Conservation (phyloP, 1,140 invertebrate genomes). For the Homarus americanus region DNA sequence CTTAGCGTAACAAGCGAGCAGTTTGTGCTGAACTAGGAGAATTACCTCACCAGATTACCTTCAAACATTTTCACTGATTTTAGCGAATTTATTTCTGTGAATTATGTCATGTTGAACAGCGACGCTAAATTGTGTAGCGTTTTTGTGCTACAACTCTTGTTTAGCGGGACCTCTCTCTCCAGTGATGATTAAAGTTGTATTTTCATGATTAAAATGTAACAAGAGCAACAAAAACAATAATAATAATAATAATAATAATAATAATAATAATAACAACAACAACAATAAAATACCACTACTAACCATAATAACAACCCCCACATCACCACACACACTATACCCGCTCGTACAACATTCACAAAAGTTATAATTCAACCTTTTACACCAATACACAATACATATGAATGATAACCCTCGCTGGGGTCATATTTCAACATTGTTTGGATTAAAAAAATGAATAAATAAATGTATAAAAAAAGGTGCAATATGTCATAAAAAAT, state of each 20-base stretch:
- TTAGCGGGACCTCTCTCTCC: not conserved
- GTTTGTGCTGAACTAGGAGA: constrained; percentile 10
- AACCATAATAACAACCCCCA: not conserved
- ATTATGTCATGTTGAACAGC: not conserved
- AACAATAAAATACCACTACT: not conserved
- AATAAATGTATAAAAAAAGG: not conserved
- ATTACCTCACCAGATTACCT: constrained; percentile 18
- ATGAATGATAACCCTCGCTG: not conserved
- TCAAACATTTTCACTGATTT: constrained; percentile 4
- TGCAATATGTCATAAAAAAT: not conserved
- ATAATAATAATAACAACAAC: not conserved
- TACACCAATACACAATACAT: not conserved
- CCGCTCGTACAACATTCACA: not conserved
- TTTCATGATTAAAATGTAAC: not conserved
- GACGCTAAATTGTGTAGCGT: not conserved
- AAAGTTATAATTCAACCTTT: not conserved
- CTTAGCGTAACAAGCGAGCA: constrained; percentile 10
- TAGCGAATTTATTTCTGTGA: not conserved
- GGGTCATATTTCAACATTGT: not conserved
- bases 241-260: not conserved
- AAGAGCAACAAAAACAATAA: not conserved
- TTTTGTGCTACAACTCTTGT: not conserved
- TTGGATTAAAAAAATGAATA: not conserved
- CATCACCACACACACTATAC: not conserved
- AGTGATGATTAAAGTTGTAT: not conserved